These are phyloP conservation scores for Philotrypesis tridentata DNA, from an alignment of 1,140 invertebrate genomes.

Conservation along the genomic window DNA sequence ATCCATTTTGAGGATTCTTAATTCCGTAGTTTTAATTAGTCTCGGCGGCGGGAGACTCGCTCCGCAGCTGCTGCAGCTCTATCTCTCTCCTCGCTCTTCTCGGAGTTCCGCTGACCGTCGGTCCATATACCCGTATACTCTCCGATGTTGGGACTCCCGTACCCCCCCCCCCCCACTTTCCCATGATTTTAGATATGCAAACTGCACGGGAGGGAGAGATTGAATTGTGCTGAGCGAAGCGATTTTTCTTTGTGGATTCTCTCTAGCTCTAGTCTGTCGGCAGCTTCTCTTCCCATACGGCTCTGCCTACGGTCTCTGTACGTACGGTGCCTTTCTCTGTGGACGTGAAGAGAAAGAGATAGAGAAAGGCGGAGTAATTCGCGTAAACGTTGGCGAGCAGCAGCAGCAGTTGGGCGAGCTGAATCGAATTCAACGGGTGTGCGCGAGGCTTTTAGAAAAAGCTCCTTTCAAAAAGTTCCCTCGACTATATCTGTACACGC, in stretches of 20 bases:
- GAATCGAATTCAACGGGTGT: constrained; percentile 3
- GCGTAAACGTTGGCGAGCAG: constrained; percentile 19
- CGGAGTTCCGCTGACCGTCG: constrained; percentile 4
- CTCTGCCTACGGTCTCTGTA: not conserved
- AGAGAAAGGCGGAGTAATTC: constrained; percentile 23
- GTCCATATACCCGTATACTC: too few relatives aligned
- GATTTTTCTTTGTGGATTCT: constrained; percentile 39
- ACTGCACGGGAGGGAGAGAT: constrained; percentile 23
- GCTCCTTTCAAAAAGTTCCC: not conserved
- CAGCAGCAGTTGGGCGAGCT: not conserved
- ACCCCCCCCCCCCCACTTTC: not conserved
- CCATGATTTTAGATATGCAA: constrained; percentile 38
- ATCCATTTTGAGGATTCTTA: constrained; percentile 16
- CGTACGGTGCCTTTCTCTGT: not conserved
- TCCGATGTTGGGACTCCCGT: too few relatives aligned
- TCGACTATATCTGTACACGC: not conserved
- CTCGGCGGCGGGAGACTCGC: not conserved
- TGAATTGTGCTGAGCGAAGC: constrained; percentile 36
- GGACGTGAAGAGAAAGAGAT: not conserved
- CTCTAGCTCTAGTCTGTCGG: not conserved
- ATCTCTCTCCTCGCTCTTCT: too few relatives aligned
- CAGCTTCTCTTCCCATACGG: not conserved
- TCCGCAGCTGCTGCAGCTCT: not conserved
- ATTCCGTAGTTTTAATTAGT: constrained; percentile 41
- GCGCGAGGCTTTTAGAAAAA: not conserved